Evolutionary conservation across 2,113 vertebrate species (phyloP).

Genomic region (Brachyhypopomus gauderio): DNA sequence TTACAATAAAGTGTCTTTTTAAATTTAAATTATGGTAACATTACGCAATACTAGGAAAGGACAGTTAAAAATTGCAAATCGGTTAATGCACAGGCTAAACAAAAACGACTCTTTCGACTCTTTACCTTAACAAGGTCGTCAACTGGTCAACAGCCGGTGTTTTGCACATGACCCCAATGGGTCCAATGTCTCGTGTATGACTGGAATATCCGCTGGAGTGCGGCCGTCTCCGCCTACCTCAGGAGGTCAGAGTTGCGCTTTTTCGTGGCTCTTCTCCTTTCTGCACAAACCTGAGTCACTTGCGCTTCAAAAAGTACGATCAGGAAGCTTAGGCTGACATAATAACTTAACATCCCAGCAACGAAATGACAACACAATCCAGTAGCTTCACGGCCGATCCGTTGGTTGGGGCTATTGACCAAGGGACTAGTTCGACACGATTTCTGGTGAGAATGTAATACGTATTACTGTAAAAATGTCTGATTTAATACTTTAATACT

Average conservation of each 20-base stretch:
- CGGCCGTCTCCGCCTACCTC: not conserved
- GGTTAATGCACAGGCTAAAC: too few species aligned
- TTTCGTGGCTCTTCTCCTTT: not conserved
- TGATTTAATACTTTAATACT: not conserved
- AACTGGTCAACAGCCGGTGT: too few species aligned
- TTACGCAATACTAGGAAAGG: too few species aligned
- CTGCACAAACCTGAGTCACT: not conserved
- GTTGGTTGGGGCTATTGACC: slow-evolving; percentile 34
- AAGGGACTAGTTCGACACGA: slow-evolving; percentile 33
- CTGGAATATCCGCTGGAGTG: not conserved
- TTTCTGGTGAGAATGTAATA: slow-evolving; percentile 21
- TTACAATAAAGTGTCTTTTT: too few species aligned
- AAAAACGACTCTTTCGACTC: too few species aligned
- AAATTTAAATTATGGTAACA: too few species aligned
- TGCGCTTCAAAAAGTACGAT: not conserved
- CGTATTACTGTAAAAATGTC: not conserved
- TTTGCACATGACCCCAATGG: too few species aligned
- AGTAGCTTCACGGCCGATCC: not conserved
- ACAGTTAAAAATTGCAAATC: too few species aligned
- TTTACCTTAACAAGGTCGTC: too few species aligned
- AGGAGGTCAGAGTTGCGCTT: not conserved
- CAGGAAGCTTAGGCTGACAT: too few species aligned
- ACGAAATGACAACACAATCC: not conserved
- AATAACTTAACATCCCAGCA: not conserved
- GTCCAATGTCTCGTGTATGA: not conserved